phyloP scores from a whole-genome alignment of 92 coral and sea anemone genomes.

The Scolanthus callimorphus region DNA sequence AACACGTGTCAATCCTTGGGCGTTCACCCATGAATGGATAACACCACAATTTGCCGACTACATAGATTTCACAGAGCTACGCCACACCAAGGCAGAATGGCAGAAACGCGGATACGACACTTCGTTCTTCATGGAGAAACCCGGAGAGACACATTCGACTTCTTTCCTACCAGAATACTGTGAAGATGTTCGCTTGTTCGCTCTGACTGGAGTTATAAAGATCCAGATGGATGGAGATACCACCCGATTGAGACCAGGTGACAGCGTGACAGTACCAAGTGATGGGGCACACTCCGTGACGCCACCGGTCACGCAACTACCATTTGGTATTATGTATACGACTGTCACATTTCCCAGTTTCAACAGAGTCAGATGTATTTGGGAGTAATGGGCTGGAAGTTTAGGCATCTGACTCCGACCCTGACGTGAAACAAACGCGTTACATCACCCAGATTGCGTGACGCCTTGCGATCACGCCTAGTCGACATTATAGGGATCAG shows the following conservation, averaged over 20 bases:
- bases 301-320: conserved; percentile 22
- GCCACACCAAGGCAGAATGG: conserved; percentile 13
- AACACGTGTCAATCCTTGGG: conserved; percentile 31
- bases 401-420: too few relatives aligned
- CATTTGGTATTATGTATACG: conserved; percentile 53
- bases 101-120: conserved; percentile 5
- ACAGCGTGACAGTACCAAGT: conserved; percentile 34
- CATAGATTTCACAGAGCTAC: conserved; percentile 23
- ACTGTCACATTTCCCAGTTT: conserved; percentile 33
- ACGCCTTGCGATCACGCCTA: too few relatives aligned
- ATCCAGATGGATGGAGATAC: conserved; percentile 7
- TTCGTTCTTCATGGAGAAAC: conserved; percentile 39
- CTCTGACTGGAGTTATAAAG: conserved; percentile 6
- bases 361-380: conserved; percentile 34
- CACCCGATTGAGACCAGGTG: conserved; percentile 12
- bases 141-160: conserved; percentile 19
- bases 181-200: conserved; percentile 12
- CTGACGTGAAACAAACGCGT: too few relatives aligned
- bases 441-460: too few relatives aligned
- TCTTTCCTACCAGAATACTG: conserved; percentile 18
- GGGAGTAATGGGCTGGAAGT: conserved; percentile 24
- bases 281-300: conserved; percentile 29
- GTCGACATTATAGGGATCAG: too few relatives aligned
- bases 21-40: conserved; percentile 50
- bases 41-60: conserved; percentile 45